Evolutionary conservation across 1,140 invertebrate genomes (phyloP).

Genomic region (Aphelinus atriplicis): DNA sequence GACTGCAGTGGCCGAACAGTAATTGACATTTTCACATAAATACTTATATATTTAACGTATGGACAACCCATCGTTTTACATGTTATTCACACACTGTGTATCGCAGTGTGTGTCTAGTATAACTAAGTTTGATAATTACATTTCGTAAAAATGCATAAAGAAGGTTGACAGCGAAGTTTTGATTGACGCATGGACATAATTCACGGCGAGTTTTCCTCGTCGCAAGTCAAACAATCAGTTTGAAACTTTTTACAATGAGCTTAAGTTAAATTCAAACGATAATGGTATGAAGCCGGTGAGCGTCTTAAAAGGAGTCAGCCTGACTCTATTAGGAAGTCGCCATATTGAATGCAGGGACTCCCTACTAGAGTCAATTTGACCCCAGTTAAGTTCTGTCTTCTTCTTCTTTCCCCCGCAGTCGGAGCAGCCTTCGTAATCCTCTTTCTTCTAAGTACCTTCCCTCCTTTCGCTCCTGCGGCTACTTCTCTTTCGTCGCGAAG

Average conservation of each 20-base stretch:
- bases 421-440: constrained; percentile 18
- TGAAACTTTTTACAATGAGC: not conserved
- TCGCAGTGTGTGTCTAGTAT: no score
- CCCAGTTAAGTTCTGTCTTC: constrained; percentile 76
- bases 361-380: constrained; percentile 97
- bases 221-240: no score
- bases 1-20: no score
- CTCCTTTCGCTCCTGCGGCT: not conserved
- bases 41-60: not conserved
- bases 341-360: constrained; percentile 84
- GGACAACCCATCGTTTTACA: no score
- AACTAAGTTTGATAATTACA: no score
- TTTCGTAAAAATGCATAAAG: no score
- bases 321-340: constrained; percentile 96
- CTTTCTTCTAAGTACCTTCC: constrained; percentile 40
- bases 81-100: no score
- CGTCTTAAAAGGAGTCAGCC: constrained; percentile 86
- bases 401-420: constrained; percentile 49
- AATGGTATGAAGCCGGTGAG: constrained; percentile 51
- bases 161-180: no score
- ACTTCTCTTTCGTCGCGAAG: not conserved
- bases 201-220: no score
- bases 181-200: no score
- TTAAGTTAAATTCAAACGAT: not conserved
- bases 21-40: not conserved